Conservation (phyloP, 2,113 vertebrate species). For the Formicarius rufipectus region DNA sequence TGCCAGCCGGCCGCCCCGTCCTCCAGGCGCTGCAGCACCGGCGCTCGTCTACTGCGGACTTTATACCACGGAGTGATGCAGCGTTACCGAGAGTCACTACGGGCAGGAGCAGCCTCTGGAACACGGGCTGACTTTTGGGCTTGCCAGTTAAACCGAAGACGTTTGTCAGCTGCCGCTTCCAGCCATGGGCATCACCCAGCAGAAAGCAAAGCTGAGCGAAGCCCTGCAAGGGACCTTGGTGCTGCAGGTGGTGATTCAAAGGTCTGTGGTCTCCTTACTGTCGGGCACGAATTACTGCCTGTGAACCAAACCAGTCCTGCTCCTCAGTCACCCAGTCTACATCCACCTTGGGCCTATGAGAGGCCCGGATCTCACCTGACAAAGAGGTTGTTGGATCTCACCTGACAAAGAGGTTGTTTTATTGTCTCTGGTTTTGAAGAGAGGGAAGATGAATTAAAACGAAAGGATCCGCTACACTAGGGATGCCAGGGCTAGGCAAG, state of each 20-base stretch:
- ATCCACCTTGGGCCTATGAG: not conserved
- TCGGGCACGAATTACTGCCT: rapidly evolving
- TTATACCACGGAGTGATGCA: not conserved
- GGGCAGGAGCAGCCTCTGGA: not conserved
- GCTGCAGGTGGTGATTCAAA: not conserved
- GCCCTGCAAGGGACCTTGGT: rapidly evolving
- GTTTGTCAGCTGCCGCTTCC: not conserved
- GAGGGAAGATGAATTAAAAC: not conserved
- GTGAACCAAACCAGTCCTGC: not conserved
- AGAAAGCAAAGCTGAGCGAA: not conserved
- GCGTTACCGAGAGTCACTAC: rapidly evolving
- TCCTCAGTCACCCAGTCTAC: not conserved
- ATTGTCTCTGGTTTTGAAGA: not conserved
- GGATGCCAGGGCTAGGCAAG: not conserved
- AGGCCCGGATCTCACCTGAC: not conserved
- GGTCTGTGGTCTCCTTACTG: too few relatives aligned
- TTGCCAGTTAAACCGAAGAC: not conserved
- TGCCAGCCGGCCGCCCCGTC: not conserved
- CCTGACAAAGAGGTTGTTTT: not conserved
- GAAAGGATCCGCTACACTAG: not conserved
- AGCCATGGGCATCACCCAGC: not conserved
- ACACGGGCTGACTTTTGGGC: not conserved
- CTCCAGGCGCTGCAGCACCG: rapidly evolving
- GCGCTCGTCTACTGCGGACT: rapidly evolving
- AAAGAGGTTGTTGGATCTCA: not conserved